Percentiles rank a stretch among this genome's conserved stretches.
These are phyloP conservation scores for Ochotona princeps DNA, from an alignment of 2,113 vertebrate genomes.

Conservation along the genomic window DNA sequence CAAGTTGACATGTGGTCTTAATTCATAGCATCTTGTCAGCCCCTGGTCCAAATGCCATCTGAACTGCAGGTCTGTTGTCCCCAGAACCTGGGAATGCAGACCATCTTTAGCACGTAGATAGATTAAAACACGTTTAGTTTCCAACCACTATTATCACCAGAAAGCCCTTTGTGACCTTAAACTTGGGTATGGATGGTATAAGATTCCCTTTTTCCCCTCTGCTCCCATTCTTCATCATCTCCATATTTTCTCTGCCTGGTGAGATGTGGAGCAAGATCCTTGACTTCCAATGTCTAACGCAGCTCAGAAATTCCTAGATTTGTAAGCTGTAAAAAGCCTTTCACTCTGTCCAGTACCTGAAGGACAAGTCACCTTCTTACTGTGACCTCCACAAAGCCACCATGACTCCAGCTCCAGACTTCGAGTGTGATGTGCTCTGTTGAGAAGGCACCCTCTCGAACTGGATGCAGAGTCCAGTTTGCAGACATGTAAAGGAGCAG, in stretches of 20 bases:
- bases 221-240: background rate
- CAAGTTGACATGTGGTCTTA: background rate
- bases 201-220: background rate
- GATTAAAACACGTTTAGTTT: background rate
- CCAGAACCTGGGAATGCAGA: background rate
- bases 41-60: conserved; percentile 3
- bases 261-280: background rate
- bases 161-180: background rate
- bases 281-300: background rate
- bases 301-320: background rate
- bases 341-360: background rate
- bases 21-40: background rate
- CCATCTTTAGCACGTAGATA: background rate
- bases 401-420: background rate
- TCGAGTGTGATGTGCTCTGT: background rate
- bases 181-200: background rate
- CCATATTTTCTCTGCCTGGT: background rate
- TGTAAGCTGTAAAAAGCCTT: background rate
- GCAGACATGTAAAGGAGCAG: background rate
- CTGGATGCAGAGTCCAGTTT: background rate
- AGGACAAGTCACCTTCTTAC: background rate
- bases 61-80: background rate
- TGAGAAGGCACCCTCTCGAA: background rate
- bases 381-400: background rate
- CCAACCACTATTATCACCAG: background rate